Conservation (phyloP, 2,113 vertebrate species). For the Empidonax alnorum region DNA sequence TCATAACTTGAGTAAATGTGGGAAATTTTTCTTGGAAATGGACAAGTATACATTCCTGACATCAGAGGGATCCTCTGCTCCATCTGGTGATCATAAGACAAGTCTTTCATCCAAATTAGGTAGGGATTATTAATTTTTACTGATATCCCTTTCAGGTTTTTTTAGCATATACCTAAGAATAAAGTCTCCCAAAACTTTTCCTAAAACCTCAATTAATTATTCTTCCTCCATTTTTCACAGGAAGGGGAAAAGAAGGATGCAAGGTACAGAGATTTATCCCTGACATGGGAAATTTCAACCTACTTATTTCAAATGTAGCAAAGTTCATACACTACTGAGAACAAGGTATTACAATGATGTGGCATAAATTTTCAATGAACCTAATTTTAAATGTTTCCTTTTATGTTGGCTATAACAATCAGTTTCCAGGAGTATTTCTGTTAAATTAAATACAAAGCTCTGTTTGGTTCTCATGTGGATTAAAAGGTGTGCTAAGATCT, state of each 20-base stretch:
- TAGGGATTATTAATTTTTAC: background rate
- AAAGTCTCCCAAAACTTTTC: background rate
- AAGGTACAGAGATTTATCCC: background rate
- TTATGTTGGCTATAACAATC: background rate
- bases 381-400: background rate
- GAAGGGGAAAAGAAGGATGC: background rate
- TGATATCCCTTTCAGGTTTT: background rate
- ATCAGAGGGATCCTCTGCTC: background rate
- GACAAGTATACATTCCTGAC: background rate
- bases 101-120: slow-evolving; percentile 1
- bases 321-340: background rate
- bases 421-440: background rate
- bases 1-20: background rate
- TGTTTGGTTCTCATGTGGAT: background rate
- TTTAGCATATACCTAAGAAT: background rate
- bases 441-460: background rate
- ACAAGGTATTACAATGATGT: background rate
- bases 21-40: background rate
- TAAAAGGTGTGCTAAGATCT: background rate
- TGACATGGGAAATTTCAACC: background rate
- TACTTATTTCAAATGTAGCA: background rate
- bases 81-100: slow-evolving; percentile 6
- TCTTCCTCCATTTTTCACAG: background rate
- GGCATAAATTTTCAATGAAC: background rate
- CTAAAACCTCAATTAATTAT: background rate